These are phyloP conservation scores for Myotis daubentonii DNA, from an alignment of 2,797 vertebrate genomes.

Conservation along the genomic window DNA sequence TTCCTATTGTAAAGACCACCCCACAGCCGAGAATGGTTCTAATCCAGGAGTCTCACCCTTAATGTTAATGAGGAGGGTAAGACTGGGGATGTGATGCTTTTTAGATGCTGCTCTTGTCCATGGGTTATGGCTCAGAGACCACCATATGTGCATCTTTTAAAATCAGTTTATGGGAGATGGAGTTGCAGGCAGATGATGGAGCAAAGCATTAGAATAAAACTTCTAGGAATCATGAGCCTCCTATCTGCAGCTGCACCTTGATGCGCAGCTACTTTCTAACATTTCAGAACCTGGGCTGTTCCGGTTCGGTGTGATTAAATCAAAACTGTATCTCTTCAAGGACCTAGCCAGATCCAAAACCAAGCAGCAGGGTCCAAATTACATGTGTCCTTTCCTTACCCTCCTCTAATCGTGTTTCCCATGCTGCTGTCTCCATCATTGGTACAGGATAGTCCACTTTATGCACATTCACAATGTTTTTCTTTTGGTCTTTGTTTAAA, in stretches of 20 bases:
- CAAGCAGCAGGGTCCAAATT: background rate
- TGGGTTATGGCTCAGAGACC: background rate
- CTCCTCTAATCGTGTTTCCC: background rate
- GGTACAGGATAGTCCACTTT: background rate
- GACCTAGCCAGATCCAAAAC: background rate
- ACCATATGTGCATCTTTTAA: background rate
- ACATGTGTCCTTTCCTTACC: background rate
- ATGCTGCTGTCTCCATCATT: background rate
- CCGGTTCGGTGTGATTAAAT: background rate
- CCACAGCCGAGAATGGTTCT: background rate
- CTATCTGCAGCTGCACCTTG: background rate
- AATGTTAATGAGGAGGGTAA: background rate
- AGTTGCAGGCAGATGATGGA: background rate
- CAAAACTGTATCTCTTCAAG: background rate
- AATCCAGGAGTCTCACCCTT: background rate
- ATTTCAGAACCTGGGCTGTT: background rate
- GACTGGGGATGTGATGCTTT: background rate
- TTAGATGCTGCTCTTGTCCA: background rate
- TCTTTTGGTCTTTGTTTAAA: slow-evolving; percentile 16
- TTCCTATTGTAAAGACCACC: background rate
- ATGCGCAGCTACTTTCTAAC: background rate
- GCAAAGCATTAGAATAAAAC: slow-evolving; percentile 41
- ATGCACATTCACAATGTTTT: background rate
- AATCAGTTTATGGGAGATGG: background rate
- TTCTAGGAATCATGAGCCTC: background rate